phyloP scores from a whole-genome alignment of 2,888 invertebrate species.

The Xestia rhomboidea region DNA sequence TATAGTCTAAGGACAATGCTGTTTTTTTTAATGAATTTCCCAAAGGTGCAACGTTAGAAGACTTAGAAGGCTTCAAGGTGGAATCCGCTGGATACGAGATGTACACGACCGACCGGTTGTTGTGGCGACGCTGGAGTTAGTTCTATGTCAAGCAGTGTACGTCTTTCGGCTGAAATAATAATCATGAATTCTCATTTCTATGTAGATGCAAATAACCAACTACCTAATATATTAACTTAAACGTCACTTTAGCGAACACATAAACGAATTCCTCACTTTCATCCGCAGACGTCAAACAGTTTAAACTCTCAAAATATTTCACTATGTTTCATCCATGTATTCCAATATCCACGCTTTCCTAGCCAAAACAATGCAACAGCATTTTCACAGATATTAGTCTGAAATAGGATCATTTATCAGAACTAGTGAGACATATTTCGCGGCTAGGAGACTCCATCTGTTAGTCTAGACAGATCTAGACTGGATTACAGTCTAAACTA shows the following conservation, averaged over 20 bases:
- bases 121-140: neutral
- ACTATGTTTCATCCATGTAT: constrained; percentile 10
- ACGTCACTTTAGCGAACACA: neutral
- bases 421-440: constrained; percentile 44
- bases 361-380: constrained; percentile 32
- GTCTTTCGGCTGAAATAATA: neutral
- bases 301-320: constrained; percentile 4
- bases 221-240: neutral
- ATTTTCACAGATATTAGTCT: constrained; percentile 47
- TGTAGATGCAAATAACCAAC: neutral
- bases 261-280: constrained; percentile 8
- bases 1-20: neutral
- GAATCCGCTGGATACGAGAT: neutral
- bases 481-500: constrained; percentile 49
- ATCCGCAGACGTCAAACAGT: constrained; percentile 3
- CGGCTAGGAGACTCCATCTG: constrained; percentile 53
- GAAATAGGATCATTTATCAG: constrained; percentile 57
- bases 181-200: neutral
- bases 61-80: neutral
- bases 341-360: neutral
- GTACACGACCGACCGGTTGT: neutral
- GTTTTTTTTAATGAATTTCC: neutral
- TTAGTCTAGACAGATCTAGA: constrained; percentile 59
- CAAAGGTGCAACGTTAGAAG: neutral
- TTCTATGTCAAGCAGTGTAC: neutral